Base-by-base conservation (phyloP, 2,888 invertebrate genomes). In the Marasmarcha lunaedactyla region DNA sequence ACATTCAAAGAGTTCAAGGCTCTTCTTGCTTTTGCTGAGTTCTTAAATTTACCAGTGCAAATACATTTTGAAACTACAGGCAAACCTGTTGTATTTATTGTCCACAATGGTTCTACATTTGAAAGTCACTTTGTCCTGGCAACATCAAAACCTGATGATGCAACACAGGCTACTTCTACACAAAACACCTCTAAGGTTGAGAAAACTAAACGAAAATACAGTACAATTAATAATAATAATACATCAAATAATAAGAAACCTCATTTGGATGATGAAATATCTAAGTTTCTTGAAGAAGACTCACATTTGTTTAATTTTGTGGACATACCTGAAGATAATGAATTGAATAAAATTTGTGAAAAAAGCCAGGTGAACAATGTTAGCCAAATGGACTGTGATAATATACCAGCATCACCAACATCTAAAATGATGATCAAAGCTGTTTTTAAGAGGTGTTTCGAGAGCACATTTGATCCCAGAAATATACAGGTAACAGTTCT, bases 1-100 rank as follows among this genome's bases (percentile, higher is more conserved):
- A 92, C 93, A 46, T 72, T 95, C 38, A 94, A 92, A 66, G 95
- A 95, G 59, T 88, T 96, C 41, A 81, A 90, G 61, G 93, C 95
- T 1, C 85, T 94, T 11, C 69, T 95, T 14, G 74, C 86, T 14
- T 94, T 95, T 73, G 90, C 93, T 1, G 96, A 95, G 68, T 84
- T 87, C 1, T 79, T 90, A 6, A 87, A 86, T 54, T 73, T 92
- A 39, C 88, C 90, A 38, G 55, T 95, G 2, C 85, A 86, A 35
- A 61, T 93, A 33, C 87, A 89, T 58, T 95, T 95, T 77, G 90
- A 92, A 61, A 85, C 84, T 27, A 88, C 91, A 38, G 95, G 95
- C 51, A 88, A 89, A 50, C 95, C 95, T 3, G 86, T 91, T 2
- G 86, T 92, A 26, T 89, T 93, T 46, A 85, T 90, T 47, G 81